phyloP scores from a whole-genome alignment of 2,888 invertebrate species.

The Xylophagus ater region DNA sequence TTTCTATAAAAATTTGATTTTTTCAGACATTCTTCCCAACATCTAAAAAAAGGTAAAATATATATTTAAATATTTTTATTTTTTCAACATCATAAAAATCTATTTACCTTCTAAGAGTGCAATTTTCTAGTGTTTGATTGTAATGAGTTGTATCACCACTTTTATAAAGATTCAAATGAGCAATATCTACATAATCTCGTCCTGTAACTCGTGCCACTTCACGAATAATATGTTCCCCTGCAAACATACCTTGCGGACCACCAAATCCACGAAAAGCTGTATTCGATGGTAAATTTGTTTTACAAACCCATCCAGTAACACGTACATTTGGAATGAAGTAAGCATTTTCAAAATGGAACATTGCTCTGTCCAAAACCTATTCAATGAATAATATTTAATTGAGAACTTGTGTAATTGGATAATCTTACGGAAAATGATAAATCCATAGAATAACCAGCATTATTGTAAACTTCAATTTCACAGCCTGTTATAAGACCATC shows the following conservation, averaged over 20 bases:
- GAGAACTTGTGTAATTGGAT: background rate
- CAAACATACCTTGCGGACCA: conserved; percentile 83
- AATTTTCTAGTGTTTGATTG: conserved; percentile 59
- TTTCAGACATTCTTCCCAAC: conserved; percentile 67
- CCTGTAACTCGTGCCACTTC: conserved; percentile 62
- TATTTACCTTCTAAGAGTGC: conserved; percentile 48
- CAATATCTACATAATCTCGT: conserved; percentile 52
- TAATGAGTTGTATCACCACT: conserved; percentile 71
- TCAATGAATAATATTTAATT: conserved; percentile 10
- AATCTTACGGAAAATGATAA: conserved; percentile 59
- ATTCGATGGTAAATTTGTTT: conserved; percentile 82
- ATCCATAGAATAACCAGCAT: conserved; percentile 75
- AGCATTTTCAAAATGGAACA: conserved; percentile 74
- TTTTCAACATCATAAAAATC: background rate
- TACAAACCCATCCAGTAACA: conserved; percentile 63
- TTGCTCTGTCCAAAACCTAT: conserved; percentile 70
- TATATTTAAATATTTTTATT: too few species aligned
- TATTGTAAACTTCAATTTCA: conserved; percentile 62
- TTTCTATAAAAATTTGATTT: conserved; percentile 54
- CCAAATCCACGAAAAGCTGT: conserved; percentile 92
- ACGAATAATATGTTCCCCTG: conserved; percentile 65
- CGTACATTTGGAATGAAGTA: conserved; percentile 67
- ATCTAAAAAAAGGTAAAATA: conserved; percentile 39
- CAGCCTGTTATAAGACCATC: conserved; percentile 65
- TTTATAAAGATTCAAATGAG: conserved; percentile 63